Conservation (phyloP, 2,113 vertebrate genomes). For the Cottus gobio region DNA sequence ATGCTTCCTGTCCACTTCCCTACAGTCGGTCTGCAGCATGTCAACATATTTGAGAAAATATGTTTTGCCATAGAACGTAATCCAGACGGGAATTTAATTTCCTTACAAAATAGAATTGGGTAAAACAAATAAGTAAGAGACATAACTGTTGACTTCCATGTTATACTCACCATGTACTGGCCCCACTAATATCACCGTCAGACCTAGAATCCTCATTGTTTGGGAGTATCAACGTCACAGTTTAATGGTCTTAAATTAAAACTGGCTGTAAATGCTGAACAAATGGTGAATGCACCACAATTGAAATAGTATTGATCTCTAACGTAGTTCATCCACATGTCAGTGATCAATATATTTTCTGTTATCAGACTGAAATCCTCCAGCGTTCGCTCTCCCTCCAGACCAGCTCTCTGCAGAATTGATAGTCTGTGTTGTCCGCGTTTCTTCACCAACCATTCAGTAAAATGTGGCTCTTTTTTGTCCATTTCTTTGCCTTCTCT, state of each 20-base stretch:
- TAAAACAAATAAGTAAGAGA: not conserved
- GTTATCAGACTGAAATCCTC: not conserved
- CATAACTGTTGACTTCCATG: no score
- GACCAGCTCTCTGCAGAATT: not conserved
- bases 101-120: not conserved
- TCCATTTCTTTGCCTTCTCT: constrained; percentile 51
- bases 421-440: not conserved
- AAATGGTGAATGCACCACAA: not conserved
- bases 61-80: not conserved
- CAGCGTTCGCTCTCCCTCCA: constrained; percentile 7
- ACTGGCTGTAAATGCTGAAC: not conserved
- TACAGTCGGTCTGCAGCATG: not conserved
- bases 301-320: not conserved
- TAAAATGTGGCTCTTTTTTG: constrained; percentile 36
- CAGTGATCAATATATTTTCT: not conserved
- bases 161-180: no score
- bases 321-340: not conserved
- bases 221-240: not conserved
- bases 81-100: not conserved
- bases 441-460: not conserved
- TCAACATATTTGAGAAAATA: no score
- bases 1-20: no score
- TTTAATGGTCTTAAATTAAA: not conserved
- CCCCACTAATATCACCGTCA: not conserved
- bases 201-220: not conserved